These are phyloP conservation scores for Peromyscus polionotus DNA, from an alignment of 2,113 vertebrate genomes.

Conservation along the genomic window DNA sequence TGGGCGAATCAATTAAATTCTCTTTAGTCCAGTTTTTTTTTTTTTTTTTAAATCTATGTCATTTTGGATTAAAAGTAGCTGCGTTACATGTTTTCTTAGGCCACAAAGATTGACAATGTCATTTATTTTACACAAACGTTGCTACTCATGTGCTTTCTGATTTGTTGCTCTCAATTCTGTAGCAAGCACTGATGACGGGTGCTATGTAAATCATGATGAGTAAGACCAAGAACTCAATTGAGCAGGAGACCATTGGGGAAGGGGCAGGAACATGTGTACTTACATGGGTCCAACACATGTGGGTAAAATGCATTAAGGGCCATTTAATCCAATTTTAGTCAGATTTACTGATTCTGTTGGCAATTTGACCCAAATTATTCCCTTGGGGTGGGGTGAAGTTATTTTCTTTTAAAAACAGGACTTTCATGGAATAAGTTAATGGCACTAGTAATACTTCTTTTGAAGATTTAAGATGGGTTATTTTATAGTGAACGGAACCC, in stretches of 20 bases:
- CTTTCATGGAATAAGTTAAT: constrained; percentile 36
- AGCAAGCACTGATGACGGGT: neutral
- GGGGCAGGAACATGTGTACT: neutral
- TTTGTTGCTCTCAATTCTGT: neutral
- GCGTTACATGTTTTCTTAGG: neutral
- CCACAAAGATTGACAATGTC: neutral
- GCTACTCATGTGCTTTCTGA: neutral
- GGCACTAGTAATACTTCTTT: constrained; percentile 10
- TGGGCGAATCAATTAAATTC: constrained; percentile 16
- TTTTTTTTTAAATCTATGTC: neutral
- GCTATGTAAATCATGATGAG: neutral
- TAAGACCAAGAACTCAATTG: constrained; percentile 9
- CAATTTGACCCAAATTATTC: neutral
- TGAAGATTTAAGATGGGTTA: constrained; percentile 40
- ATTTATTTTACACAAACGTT: neutral
- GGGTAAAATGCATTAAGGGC: neutral
- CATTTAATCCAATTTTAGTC: constrained; percentile 29
- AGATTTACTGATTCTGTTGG: neutral
- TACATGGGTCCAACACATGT: constrained; percentile 16
- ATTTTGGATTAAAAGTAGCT: constrained; percentile 10
- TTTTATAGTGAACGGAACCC: constrained; percentile 2
- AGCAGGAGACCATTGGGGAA: neutral
- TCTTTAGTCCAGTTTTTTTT: neutral
- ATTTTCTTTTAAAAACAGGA: constrained; percentile 46
- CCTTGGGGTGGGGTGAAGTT: neutral